A percentile compares a stretch with the other conserved stretches of the same genome.
These are phyloP conservation scores for Drosophila tropicalis DNA, from an alignment of 1,140 invertebrate genomes.

Conservation along the genomic window DNA sequence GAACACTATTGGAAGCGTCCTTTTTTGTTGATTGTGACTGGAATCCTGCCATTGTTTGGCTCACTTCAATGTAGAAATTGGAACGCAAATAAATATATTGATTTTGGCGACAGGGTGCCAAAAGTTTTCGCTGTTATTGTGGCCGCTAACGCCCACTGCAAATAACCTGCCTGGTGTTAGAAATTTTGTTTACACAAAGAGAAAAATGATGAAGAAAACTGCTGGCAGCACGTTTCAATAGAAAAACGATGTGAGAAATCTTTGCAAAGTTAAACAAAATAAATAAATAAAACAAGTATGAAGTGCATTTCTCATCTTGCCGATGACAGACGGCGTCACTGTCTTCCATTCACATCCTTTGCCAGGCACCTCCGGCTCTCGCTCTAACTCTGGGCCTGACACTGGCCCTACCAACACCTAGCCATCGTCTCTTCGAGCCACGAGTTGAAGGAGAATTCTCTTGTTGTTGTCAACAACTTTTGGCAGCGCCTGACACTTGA, in stretches of 20 bases:
- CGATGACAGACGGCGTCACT: slow-evolving; percentile 48
- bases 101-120: slow-evolving; percentile 38
- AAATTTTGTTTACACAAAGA: slow-evolving; percentile 67
- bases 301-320: slow-evolving; percentile 37
- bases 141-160: slow-evolving; percentile 35
- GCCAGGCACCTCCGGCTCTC: slow-evolving; percentile 27
- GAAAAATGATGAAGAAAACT: slow-evolving; percentile 2
- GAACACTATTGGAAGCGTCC: neutral
- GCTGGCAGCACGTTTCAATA: slow-evolving; percentile 47
- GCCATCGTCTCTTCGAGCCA: slow-evolving; percentile 15
- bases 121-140: slow-evolving; percentile 38
- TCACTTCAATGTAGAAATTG: slow-evolving; percentile 34
- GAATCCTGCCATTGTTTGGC: neutral
- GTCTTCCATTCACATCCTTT: slow-evolving; percentile 24
- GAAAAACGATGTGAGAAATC: slow-evolving; percentile 56
- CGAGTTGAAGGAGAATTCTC: slow-evolving; percentile 13
- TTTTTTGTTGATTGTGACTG: slow-evolving; percentile 7
- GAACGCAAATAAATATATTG: slow-evolving; percentile 74
- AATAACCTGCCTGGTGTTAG: slow-evolving; percentile 50
- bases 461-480: slow-evolving; percentile 76
- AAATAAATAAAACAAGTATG: slow-evolving; percentile 63
- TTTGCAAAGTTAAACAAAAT: slow-evolving; percentile 56
- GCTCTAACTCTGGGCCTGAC: neutral
- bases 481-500: slow-evolving; percentile 71
- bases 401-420: neutral